Base-by-base conservation (phyloP, 2,113 vertebrate genomes). In the Oncorhynchus masou region DNA sequence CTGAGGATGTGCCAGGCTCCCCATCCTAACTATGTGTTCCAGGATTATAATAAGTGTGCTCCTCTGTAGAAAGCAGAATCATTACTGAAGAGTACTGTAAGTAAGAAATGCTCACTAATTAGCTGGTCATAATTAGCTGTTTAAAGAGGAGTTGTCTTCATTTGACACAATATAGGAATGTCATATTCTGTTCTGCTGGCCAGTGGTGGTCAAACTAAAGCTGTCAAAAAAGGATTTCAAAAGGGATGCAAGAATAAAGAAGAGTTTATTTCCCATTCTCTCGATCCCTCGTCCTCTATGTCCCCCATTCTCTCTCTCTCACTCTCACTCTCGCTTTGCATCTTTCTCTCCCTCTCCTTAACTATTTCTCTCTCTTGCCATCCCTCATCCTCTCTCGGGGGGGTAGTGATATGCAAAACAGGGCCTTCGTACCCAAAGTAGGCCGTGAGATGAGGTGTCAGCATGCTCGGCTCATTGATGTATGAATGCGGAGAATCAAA, bases 381-480 rank as follows among this genome's bases (percentile, higher is more conserved):
- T 57, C 79, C 74, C 80, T 39, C 39, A 39, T 39, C 39, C 39
- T 39, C 39, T 39, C 88, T 80, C 95, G 34, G 65, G 74, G 59
- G 78, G 29, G 71, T 74, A 1, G 85, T 79, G 79, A 96, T 99
- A 99, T 98, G 97, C 97, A 98, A 99, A 98, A 95, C 95, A 95
- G 94, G 20, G 95, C 95, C 96, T 96, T 95, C 94, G 94, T 96
- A 97, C 96, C 96, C 95, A 96, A 97, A 98, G 96, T 96, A 96
- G 95, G 95, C 95, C 94, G 96, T 95, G 96, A 97, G 97, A 98
- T 98, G 97, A 99, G 97, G 96, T 99, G 97, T 99, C 97, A 97
- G 96, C 96, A 95, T 94, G 96, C 94, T 94, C 95, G 94, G 94
- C 95, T 95, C 96, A 96, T 97, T 98, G 97, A 98, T 98, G 96